Base-by-base conservation (phyloP, 2,888 invertebrate species). In the Phyllotreta striolata region DNA sequence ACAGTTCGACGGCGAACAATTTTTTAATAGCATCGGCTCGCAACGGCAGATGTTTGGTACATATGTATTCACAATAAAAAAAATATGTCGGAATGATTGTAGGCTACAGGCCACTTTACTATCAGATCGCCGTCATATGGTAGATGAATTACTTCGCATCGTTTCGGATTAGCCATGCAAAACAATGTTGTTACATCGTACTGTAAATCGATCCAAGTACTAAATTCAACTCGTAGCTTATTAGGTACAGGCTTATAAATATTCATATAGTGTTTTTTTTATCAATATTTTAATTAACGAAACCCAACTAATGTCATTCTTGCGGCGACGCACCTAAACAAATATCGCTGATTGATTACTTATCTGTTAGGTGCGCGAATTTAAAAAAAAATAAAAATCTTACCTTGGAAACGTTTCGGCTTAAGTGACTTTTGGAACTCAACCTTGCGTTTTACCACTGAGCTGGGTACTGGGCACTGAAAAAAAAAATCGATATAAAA, bases 41-140 rank as follows among this genome's bases (percentile, higher is more conserved):
- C 56, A 57, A 38, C 34, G 24, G 57, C 63, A 63, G 63, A 63
- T 63, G 63, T 58, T 57, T 46, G 52, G 40, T 55, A 41, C 39
- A 52, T 43, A 46, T 24, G 24, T 58, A 40, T 58, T 51, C 39
- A 37, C 34, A 49, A 13, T 38, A n/a, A 37, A 40, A 63, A 44
- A 63, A 57, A 63, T 24, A 57, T 58, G 49, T 43, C 9, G 51
- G 54, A 58, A 51, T 58, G 58, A 58, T 58, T 49, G 41, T 52
- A 57, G 52, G 39, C 43, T 62, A 56, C 62, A 6, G 13, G 52
- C 52, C 9, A 52, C 14, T 24, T 24, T 24, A 24, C 24, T 24
- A 24, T 24, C 12, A 8, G 37, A 12, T 46, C 7, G 44, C 49
- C 54, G 63, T 52, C 63, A 63, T 52, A 57, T 63, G 63, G 63